These are phyloP conservation scores for Desoria tigrina DNA, from an alignment of 2,888 invertebrate genomes.

Conservation along the genomic window DNA sequence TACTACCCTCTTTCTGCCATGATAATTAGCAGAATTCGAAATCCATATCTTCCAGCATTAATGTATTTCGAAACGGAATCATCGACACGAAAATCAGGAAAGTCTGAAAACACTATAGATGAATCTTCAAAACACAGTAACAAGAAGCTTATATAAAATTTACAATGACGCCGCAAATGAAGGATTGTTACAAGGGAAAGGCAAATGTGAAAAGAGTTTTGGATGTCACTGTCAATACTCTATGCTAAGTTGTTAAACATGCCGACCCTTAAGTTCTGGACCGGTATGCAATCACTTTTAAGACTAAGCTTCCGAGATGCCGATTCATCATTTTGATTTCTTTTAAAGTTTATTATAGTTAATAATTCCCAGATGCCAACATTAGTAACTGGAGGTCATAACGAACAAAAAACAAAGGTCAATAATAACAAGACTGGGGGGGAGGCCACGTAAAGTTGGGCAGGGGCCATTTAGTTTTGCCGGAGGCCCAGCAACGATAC, in stretches of 20 bases:
- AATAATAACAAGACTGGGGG: too few species aligned
- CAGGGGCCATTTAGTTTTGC: too few species aligned
- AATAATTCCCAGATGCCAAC: too few species aligned
- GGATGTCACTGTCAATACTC: conserved; percentile 45
- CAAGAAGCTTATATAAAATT: conserved; percentile 44
- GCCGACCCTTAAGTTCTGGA: conserved; percentile 54
- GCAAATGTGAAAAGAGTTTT: conserved; percentile 43
- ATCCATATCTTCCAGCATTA: conserved; percentile 39
- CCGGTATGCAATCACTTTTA: conserved; percentile 47
- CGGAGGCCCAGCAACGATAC: too few species aligned
- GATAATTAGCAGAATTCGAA: conserved; percentile 48
- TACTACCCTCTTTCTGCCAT: conserved; percentile 53
- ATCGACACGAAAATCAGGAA: neutral
- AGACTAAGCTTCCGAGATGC: conserved; percentile 48
- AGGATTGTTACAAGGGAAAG: conserved; percentile 41
- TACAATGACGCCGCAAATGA: conserved; percentile 49
- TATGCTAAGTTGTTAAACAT: conserved; percentile 53
- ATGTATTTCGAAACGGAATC: conserved; percentile 23
- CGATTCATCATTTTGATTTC: neutral
- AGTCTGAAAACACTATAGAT: neutral
- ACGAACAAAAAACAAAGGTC: too few species aligned
- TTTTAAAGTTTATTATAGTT: neutral
- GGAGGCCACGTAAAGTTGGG: too few species aligned
- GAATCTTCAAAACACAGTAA: conserved; percentile 19
- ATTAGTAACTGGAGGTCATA: too few species aligned